These are phyloP conservation scores for Stenotaenia linearis DNA, from an alignment of 2,888 invertebrate species.

Conservation along the genomic window DNA sequence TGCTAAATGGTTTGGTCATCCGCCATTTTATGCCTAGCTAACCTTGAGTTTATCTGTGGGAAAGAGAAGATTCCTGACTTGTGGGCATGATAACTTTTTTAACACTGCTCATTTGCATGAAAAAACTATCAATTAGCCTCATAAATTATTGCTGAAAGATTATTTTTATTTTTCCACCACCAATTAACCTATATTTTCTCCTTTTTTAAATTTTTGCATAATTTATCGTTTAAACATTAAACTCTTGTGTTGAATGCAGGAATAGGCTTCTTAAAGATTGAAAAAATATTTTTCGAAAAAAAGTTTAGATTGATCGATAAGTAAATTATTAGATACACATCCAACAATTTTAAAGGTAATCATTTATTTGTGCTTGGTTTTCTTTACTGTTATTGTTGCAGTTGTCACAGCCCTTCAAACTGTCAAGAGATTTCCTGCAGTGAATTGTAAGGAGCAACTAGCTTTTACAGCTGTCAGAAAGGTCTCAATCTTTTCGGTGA, in stretches of 20 bases:
- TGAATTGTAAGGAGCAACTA: no score
- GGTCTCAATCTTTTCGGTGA: background rate
- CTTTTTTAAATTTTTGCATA: background rate
- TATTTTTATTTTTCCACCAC: constrained; percentile 4
- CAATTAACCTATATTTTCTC: background rate
- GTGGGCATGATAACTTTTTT: constrained; percentile 9
- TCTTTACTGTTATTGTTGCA: background rate
- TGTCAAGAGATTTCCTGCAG: background rate
- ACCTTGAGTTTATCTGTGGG: constrained; percentile 9
- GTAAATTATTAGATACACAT: no score
- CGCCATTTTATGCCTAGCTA: background rate
- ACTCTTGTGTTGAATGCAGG: background rate
- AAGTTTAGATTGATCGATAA: no score
- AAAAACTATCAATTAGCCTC: background rate
- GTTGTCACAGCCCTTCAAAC: background rate
- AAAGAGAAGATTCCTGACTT: constrained; percentile 5
- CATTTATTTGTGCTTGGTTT: background rate
- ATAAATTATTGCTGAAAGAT: background rate
- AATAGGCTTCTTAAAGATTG: no score
- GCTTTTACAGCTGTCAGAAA: background rate
- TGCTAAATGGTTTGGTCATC: background rate
- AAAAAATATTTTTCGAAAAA: no score
- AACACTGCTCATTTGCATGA: background rate
- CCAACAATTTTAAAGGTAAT: no score
- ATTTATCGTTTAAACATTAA: background rate